Percentiles rank a stretch among this genome's conserved stretches.
phyloP scores from a whole-genome alignment of 2,888 invertebrate genomes.

The Acleris emargana region DNA sequence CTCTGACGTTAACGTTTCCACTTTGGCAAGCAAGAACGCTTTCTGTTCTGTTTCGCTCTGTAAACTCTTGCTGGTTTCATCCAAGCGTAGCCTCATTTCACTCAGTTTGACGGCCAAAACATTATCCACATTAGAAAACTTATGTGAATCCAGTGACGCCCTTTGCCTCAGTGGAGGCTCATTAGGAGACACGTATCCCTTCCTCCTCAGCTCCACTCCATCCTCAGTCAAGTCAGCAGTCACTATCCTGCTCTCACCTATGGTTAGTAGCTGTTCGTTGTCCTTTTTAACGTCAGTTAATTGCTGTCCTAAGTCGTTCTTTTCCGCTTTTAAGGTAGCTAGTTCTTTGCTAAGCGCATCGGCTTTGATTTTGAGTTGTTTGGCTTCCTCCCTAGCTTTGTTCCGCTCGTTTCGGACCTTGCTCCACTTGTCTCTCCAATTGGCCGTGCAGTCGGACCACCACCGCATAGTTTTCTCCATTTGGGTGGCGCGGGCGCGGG shows the following conservation, averaged over 20 bases:
- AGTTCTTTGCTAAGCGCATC: slow-evolving; percentile 91
- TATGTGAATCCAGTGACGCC: slow-evolving; percentile 75
- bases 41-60: slow-evolving; percentile 77
- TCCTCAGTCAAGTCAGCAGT: slow-evolving; percentile 72
- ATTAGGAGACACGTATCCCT: slow-evolving; percentile 63
- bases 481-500: slow-evolving; percentile 96
- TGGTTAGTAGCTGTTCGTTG: slow-evolving; percentile 89
- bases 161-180: slow-evolving; percentile 66
- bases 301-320: slow-evolving; percentile 90
- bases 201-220: slow-evolving; percentile 70
- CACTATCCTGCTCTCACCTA: slow-evolving; percentile 74
- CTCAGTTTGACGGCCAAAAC: slow-evolving; percentile 70
- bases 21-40: slow-evolving; percentile 66
- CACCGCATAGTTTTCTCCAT: slow-evolving; percentile 98
- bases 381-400: slow-evolving; percentile 95
- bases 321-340: slow-evolving; percentile 89
- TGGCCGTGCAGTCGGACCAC: slow-evolving; percentile 98
- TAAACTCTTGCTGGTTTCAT: slow-evolving; percentile 69
- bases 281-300: slow-evolving; percentile 90
- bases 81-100: slow-evolving; percentile 66
- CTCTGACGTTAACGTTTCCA: slow-evolving; percentile 69
- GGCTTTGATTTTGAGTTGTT: slow-evolving; percentile 90
- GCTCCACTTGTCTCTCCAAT: slow-evolving; percentile 97
- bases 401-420: slow-evolving; percentile 96
- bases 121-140: slow-evolving; percentile 75